phyloP scores from a whole-genome alignment of 2,797 vertebrate genomes.

The Oreonectes daqikongensis region DNA sequence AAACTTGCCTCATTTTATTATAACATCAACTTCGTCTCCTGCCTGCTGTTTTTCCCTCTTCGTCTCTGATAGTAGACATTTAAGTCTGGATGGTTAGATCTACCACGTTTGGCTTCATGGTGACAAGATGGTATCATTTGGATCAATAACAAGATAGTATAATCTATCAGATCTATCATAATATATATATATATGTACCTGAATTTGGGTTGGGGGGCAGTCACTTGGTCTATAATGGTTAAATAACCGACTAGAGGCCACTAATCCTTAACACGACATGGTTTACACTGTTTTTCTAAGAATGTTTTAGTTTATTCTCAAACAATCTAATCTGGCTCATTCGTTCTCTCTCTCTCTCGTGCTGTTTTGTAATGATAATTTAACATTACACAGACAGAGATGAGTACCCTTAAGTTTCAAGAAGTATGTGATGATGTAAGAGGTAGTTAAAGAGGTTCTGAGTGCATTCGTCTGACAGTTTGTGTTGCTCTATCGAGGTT shows the following conservation, averaged over 20 bases:
- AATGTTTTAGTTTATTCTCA: neutral
- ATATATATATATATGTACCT: too few relatives aligned
- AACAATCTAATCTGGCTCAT: neutral
- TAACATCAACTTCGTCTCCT: too few relatives aligned
- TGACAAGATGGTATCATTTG: too few relatives aligned
- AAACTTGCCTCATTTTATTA: too few relatives aligned
- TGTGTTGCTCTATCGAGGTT: conserved; percentile 25
- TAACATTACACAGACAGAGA: conserved; percentile 13
- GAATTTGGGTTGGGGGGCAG: too few relatives aligned
- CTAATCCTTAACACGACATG: neutral
- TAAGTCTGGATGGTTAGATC: too few relatives aligned
- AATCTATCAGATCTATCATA: too few relatives aligned
- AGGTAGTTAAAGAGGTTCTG: neutral
- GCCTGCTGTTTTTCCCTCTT: too few relatives aligned
- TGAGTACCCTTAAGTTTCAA: neutral
- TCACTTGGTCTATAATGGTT: neutral
- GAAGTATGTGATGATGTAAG: neutral
- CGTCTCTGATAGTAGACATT: too few relatives aligned
- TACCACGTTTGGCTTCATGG: too few relatives aligned
- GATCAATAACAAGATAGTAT: too few relatives aligned
- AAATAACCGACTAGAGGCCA: neutral
- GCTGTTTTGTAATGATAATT: conserved; percentile 22
- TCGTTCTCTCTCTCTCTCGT: neutral
- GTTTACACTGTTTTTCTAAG: neutral
- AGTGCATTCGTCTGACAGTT: neutral